Evolutionary conservation across 2,113 vertebrate species (phyloP).

Genomic region (Beaufortia kweichowensis): DNA sequence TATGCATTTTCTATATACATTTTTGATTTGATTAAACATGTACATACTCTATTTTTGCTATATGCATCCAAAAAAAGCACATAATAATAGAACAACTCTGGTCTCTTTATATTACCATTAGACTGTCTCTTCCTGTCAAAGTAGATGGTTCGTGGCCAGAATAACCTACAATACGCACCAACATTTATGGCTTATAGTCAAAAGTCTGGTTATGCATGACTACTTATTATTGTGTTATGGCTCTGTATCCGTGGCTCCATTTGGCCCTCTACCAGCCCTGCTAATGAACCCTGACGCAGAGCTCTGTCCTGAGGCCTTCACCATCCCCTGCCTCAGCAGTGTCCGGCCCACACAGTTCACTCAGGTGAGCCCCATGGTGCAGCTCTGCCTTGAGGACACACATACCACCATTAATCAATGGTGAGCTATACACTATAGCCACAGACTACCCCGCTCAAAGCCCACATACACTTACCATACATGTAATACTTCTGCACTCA

Average conservation of each 20-base stretch:
- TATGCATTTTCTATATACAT: too few species aligned
- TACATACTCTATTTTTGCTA: too few species aligned
- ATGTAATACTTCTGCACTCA: background rate
- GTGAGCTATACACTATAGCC: conserved; percentile 67
- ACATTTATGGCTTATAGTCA: background rate
- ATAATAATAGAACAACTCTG: background rate
- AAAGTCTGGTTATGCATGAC: background rate
- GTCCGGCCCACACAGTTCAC: conserved; percentile 49
- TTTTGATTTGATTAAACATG: too few species aligned
- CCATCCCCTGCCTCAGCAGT: conserved; percentile 37
- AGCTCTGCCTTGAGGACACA: conserved; percentile 58
- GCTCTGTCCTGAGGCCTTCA: conserved; percentile 43
- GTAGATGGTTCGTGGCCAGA: background rate
- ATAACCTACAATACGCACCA: background rate
- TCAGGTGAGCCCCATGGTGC: conserved; percentile 64
- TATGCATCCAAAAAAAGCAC: too few species aligned
- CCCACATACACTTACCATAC: background rate
- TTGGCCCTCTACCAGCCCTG: conserved; percentile 17
- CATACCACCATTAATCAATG: conserved; percentile 65
- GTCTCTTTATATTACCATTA: background rate
- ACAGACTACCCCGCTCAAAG: conserved; percentile 44
- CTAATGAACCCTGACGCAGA: conserved; percentile 38
- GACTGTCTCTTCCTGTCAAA: background rate
- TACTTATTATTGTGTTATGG: conserved; percentile 10
- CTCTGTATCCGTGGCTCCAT: background rate